phyloP scores from a whole-genome alignment of 1,140 invertebrate species.

The Pseudomyrmex gracilis region DNA sequence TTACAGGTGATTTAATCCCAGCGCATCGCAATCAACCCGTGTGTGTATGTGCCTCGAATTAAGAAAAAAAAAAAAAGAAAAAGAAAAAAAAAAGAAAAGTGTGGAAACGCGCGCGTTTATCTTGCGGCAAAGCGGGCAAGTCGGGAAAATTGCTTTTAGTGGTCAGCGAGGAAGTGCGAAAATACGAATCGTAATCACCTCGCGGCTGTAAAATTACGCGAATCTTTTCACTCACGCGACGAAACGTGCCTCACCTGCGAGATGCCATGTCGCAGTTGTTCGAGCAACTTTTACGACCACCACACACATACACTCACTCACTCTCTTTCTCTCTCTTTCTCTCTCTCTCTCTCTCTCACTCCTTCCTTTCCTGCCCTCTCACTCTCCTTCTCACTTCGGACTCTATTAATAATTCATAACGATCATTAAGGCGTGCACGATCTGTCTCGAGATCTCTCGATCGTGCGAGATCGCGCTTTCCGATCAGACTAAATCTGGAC shows the following conservation, averaged over 20 bases:
- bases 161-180: not conserved
- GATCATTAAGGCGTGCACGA: conserved; percentile 61
- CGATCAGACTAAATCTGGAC: not conserved
- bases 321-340: too few species aligned
- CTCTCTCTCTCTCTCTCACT: too few species aligned
- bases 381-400: too few species aligned
- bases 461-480: not conserved
- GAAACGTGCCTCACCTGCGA: conserved; percentile 83
- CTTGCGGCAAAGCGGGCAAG: not conserved
- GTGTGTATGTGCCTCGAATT: too few species aligned
- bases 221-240: not conserved
- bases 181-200: not conserved
- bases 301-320: conserved; percentile 26
- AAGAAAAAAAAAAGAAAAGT: too few species aligned
- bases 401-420: conserved; percentile 80
- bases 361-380: too few species aligned
- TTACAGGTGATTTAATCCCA: too few species aligned
- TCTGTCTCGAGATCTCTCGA: not conserved
- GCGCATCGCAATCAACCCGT: too few species aligned
- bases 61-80: too few species aligned
- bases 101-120: not conserved
- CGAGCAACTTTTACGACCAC: conserved; percentile 73
- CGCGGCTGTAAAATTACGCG: not conserved
- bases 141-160: not conserved
- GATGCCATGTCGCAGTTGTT: conserved; percentile 83